phyloP scores from a whole-genome alignment of 2,797 vertebrate species.

The Leptoclinus maculatus region DNA sequence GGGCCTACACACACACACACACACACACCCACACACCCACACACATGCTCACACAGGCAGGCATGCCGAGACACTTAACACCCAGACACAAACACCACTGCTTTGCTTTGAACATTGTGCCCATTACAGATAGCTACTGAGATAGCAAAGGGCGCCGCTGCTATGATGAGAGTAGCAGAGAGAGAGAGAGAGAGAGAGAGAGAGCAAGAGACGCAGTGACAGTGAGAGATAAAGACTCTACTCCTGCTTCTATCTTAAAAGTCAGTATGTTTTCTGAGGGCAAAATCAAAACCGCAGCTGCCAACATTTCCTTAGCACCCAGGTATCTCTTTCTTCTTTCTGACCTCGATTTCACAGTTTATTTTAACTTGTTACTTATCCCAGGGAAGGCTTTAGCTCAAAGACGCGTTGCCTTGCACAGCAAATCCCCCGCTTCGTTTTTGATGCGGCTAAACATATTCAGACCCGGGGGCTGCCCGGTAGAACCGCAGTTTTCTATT shows the following conservation, averaged over 20 bases:
- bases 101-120: constrained; percentile 67
- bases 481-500: constrained; percentile 28
- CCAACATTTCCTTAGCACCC: constrained; percentile 39
- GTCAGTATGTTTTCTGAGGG: constrained; percentile 53
- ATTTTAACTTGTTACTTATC: constrained; percentile 54
- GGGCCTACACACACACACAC: constrained; percentile 15
- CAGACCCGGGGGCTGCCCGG: constrained; percentile 56
- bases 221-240: constrained; percentile 60
- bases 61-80: constrained; percentile 62
- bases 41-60: constrained; percentile 24
- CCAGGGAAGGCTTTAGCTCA: constrained; percentile 29
- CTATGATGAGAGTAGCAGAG: constrained; percentile 56
- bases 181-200: constrained; percentile 54
- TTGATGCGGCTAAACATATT: constrained; percentile 57
- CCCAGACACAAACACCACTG: constrained; percentile 53
- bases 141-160: constrained; percentile 66
- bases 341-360: constrained; percentile 58
- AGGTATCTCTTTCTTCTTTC: constrained; percentile 48
- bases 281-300: constrained; percentile 49
- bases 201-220: constrained; percentile 51
- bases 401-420: constrained; percentile 35
- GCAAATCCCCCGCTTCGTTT: constrained; percentile 35
- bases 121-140: constrained; percentile 68
- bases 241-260: constrained; percentile 44
- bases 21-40: constrained; percentile 6